A percentile compares a stretch with the other conserved stretches of the same genome.
Evolutionary conservation across 2,888 invertebrate species (phyloP).

Genomic region (Rhaphigaster nebulosa): DNA sequence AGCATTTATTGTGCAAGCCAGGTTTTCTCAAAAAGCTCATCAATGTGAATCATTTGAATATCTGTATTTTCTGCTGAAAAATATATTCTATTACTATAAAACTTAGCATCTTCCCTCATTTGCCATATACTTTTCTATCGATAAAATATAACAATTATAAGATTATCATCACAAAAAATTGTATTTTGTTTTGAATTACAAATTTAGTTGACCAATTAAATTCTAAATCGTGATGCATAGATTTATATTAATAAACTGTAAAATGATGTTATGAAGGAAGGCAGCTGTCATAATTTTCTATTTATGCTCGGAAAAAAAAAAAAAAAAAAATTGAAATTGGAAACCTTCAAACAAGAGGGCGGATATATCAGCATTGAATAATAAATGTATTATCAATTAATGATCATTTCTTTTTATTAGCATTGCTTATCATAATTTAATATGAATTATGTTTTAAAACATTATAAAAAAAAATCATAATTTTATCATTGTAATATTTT

Average conservation of each 20-base stretch:
- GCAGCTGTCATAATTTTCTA: not conserved
- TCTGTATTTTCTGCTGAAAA: too few relatives aligned
- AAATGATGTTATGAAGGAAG: not conserved
- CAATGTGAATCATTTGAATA: too few relatives aligned
- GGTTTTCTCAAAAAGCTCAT: too few relatives aligned
- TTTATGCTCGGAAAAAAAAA: not conserved
- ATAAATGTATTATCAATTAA: not conserved
- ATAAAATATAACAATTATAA: too few relatives aligned
- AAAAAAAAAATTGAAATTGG: not conserved
- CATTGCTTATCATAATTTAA: too few relatives aligned
- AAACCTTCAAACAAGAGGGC: not conserved
- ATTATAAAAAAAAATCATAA: not conserved
- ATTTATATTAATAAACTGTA: not conserved
- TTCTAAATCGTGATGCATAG: not conserved
- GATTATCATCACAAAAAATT: not conserved
- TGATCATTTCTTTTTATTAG: not conserved
- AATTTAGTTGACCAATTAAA: not conserved
- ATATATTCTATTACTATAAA: too few relatives aligned
- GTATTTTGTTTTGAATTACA: not conserved
- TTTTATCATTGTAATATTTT: not conserved
- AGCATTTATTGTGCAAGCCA: too few relatives aligned
- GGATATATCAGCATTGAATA: not conserved
- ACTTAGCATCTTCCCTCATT: too few relatives aligned
- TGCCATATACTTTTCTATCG: too few relatives aligned
- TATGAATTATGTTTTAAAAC: not conserved